Evolutionary conservation across 2,797 vertebrate species (phyloP).

Genomic region (Sebastes steindachneri): DNA sequence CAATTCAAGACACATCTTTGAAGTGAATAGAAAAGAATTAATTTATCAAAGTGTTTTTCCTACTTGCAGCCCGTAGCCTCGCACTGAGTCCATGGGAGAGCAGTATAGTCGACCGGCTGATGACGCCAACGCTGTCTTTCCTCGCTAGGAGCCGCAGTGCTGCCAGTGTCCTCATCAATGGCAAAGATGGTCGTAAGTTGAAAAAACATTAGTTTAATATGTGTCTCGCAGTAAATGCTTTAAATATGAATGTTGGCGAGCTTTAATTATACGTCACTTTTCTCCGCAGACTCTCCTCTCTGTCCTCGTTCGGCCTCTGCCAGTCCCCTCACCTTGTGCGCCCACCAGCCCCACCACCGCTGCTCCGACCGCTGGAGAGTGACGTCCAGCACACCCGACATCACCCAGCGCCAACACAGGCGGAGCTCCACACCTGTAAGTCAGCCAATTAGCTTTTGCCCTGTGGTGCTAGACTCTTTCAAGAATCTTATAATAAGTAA

Average conservation of each 20-base stretch:
- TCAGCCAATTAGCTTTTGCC: not conserved
- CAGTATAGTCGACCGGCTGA: conserved; percentile 96
- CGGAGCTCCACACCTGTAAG: conserved; percentile 89
- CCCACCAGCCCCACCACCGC: conserved; percentile 88
- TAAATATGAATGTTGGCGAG: not conserved
- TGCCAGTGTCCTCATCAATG: conserved; percentile 89
- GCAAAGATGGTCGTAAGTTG: conserved; percentile 90
- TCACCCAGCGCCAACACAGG: conserved; percentile 82
- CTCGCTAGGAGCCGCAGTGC: conserved; percentile 95
- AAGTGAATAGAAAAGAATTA: not conserved
- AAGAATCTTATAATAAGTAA: not conserved
- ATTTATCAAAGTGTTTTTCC: not conserved
- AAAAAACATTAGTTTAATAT: not conserved
- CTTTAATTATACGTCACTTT: not conserved
- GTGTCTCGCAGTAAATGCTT: rapidly evolving
- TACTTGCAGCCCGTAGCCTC: conserved; percentile 86
- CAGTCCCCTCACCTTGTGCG: conserved; percentile 90
- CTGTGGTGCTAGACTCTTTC: not conserved
- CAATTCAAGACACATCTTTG: not conserved
- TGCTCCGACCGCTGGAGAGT: conserved; percentile 91
- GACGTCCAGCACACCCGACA: conserved; percentile 87
- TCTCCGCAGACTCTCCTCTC: conserved; percentile 82
- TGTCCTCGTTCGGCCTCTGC: conserved; percentile 95
- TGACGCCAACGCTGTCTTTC: conserved; percentile 97
- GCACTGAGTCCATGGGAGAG: conserved; percentile 96